These are phyloP conservation scores for Galemys pyrenaicus DNA, from an alignment of 2,113 vertebrate genomes.

Conservation along the genomic window DNA sequence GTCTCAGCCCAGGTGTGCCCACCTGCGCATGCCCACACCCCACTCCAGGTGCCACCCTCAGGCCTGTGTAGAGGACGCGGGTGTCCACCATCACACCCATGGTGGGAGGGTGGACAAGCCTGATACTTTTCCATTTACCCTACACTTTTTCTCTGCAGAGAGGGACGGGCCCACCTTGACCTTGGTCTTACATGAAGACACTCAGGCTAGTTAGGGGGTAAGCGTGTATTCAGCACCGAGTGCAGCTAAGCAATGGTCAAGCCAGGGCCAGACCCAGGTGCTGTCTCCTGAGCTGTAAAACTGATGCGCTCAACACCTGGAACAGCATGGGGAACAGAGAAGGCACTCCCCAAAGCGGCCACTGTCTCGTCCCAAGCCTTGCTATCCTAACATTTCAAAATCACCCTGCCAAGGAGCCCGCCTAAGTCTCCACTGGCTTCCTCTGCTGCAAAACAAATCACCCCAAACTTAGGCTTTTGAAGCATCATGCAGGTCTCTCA, in stretches of 20 bases:
- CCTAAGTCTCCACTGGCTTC: too few species aligned
- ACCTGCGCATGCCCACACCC: too few species aligned
- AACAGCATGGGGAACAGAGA: background rate
- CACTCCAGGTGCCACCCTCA: too few species aligned
- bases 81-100: too few species aligned
- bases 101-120: too few species aligned
- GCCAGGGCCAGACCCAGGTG: background rate
- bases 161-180: rapidly evolving
- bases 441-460: background rate
- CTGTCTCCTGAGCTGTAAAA: background rate
- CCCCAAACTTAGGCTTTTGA: background rate
- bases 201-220: background rate
- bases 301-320: background rate
- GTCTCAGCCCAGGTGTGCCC: too few species aligned
- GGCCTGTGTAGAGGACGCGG: too few species aligned
- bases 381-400: rapidly evolving
- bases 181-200: background rate
- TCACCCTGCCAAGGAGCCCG: background rate
- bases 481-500: background rate
- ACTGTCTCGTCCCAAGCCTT: background rate
- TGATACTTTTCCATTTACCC: too few species aligned
- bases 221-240: too few species aligned
- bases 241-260: rapidly evolving
- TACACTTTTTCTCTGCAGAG: background rate
- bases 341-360: background rate